Evolutionary conservation across 2,888 invertebrate genomes (phyloP), one percentile per base, ranked within the genome.

Genomic region (Patella pellucida): DNA sequence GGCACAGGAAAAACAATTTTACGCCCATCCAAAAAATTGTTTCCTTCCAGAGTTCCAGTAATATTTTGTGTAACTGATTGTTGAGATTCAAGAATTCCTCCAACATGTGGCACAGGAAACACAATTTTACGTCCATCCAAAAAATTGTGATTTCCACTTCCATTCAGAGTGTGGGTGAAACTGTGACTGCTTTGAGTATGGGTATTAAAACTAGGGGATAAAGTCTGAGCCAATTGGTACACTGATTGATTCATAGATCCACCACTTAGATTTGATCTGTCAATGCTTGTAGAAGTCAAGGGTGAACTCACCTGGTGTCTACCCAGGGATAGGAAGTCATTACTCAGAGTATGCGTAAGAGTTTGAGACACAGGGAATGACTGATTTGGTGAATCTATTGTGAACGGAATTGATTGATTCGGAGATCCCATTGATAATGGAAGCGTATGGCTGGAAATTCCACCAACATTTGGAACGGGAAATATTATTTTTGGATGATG

Each of bases 401-500:
- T 41, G 41, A 41, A 41, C 7, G 41, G 41, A 41, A 41, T 41
- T 41, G 41, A 41, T 7, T 41, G 41, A 41, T 41, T 41, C 1
- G 41, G 41, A 41, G 41, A 41, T 41, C 41, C 41, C 41, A 41
- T 41, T 41, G 41, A 41, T 41, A 41, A 41, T 7, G 41, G 41
- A 41, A 41, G 41, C 41, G 41, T 41, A 41, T 41, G 41, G 41
- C 9, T 7, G 9, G 41, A 41, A 41, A 41, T 41, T 41, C 41
- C 41, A 19, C 23, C 62, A 23, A 62, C 62, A 62, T 19, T 15
- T 62, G 62, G 62, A 23, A 62, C 62, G 23, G 62, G 62, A 23
- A 62, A 62, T 19, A 62, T 62, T 62, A 62, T 62, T 62, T 62
- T 62, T 3, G 62, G 62, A 19, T 62, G 62, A 62, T 62, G 62